A percentile compares a stretch with the other conserved stretches of the same genome.
Conservation (phyloP, 2,888 invertebrate genomes). For the Pseudoips prasinana region DNA sequence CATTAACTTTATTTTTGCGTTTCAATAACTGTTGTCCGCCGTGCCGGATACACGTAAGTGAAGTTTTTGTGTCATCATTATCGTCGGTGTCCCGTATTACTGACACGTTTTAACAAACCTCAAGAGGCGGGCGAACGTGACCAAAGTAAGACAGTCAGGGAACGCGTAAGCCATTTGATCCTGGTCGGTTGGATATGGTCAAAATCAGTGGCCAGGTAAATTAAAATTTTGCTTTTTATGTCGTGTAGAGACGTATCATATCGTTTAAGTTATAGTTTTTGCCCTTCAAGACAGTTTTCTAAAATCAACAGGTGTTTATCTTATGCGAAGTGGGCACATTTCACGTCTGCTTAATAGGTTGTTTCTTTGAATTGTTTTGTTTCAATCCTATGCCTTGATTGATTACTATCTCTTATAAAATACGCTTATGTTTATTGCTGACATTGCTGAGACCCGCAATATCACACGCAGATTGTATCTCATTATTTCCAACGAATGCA, state of each 20-base stretch:
- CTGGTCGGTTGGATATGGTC: conserved; percentile 53
- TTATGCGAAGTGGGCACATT: conserved; percentile 1
- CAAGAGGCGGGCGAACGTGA: conserved; percentile 50
- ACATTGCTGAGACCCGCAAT: no score
- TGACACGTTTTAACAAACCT: conserved; percentile 53
- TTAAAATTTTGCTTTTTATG: no score
- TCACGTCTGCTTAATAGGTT: no score
- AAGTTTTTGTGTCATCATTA: conserved; percentile 64
- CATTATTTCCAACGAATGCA: no score
- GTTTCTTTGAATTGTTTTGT: no score
- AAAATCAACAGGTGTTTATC: conserved; percentile 54
- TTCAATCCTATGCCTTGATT: no score
- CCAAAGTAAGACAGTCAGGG: conserved; percentile 47
- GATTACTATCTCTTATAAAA: no score
- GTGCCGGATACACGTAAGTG: conserved; percentile 68
- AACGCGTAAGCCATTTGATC: conserved; percentile 34
- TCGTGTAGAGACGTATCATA: no score
- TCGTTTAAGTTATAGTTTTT: no score
- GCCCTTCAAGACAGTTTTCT: conserved; percentile 23
- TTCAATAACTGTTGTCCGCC: conserved; percentile 44
- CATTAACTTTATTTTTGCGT: conserved; percentile 64
- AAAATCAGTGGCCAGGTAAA: conserved; percentile 53
- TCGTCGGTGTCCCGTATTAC: conserved; percentile 52
- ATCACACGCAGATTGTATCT: no score
- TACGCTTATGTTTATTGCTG: no score